Conservation (phyloP, 1,140 invertebrate species). For the Aphis gossypii region DNA sequence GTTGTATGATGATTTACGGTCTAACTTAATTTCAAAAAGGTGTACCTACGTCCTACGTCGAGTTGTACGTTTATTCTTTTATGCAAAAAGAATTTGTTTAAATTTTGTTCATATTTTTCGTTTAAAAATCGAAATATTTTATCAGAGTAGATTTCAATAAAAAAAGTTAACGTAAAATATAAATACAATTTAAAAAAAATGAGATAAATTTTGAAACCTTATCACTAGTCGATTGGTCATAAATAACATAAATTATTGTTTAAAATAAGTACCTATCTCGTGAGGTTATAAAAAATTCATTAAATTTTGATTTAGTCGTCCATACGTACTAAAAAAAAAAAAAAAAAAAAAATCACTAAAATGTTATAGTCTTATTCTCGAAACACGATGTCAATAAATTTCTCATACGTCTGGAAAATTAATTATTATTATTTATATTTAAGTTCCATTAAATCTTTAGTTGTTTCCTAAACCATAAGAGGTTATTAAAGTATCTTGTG, state of each 20-base stretch:
- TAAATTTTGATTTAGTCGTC: not conserved
- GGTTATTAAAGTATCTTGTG: not conserved
- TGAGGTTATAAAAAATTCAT: not conserved
- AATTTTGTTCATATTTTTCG: not conserved
- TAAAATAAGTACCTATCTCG: not conserved
- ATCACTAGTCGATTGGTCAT: not conserved
- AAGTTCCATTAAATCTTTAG: not conserved
- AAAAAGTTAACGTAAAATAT: not conserved
- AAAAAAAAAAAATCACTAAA: not conserved
- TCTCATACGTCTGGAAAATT: not conserved
- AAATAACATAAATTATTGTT: not conserved
- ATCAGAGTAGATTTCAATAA: not conserved
- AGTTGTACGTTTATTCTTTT: not conserved
- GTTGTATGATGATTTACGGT: not conserved
- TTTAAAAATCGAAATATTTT: not conserved
- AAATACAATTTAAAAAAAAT: not conserved
- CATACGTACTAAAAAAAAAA: not conserved
- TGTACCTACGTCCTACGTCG: not conserved
- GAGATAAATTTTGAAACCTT: not conserved
- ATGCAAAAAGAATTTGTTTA: not conserved
- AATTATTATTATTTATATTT: conserved; percentile 4
- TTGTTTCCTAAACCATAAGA: not conserved
- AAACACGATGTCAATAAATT: not conserved
- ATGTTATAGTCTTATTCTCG: not conserved
- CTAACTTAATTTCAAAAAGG: not conserved